Base-by-base conservation (phyloP, 2,888 invertebrate species). In the Drosophila barbarae region DNA sequence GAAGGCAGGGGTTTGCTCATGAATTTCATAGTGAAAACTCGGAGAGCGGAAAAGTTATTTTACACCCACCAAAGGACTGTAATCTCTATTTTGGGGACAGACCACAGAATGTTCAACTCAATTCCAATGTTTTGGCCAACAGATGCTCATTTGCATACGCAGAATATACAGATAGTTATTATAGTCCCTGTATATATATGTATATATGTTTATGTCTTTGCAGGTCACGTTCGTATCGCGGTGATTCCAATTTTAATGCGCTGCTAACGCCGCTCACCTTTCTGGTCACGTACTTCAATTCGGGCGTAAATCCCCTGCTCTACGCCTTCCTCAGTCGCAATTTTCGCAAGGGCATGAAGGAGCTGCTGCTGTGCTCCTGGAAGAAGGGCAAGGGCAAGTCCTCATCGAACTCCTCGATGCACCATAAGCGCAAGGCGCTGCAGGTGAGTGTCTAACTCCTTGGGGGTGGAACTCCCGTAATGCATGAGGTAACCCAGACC, bases 271-370 rank as follows among this genome's bases (percentile, higher is more conserved):
- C 97, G 1, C 91, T 96, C 67, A 96, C 96, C 26, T 96, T 95
- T 89, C 92, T 97, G 68, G 92, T 96, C 76, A 93, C 96, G 42
- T 98, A 96, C 88, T 93, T 95, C 89, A 97, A 97, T 91, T 96
- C 96, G 18, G 97, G 94, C 49, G 92, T 97, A 71, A 97, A 98
- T 90, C 97, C 97, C 0, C 90, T 97, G 53, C 91, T 98, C 9
- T 98, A 97, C 90, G 97, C 97, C 5, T 95, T 97, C 87, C 91
- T 97, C 54, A 92, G 93, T 5, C 93, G 94, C 69, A 94, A 95
- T 85, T 96, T 96, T 88, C 92, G 95, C 56, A 94, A 94, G 85
- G 96, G 96, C 21, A 95, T 97, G 93, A 91, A 93, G 68, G 96
- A 97, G 88, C 91, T 96, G 26, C 88, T 96, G 35, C 91, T 93